A percentile compares a stretch with the other conserved stretches of the same genome.
These are phyloP conservation scores for Archilochus colubris DNA, from an alignment of 2,113 vertebrate genomes.

Conservation along the genomic window DNA sequence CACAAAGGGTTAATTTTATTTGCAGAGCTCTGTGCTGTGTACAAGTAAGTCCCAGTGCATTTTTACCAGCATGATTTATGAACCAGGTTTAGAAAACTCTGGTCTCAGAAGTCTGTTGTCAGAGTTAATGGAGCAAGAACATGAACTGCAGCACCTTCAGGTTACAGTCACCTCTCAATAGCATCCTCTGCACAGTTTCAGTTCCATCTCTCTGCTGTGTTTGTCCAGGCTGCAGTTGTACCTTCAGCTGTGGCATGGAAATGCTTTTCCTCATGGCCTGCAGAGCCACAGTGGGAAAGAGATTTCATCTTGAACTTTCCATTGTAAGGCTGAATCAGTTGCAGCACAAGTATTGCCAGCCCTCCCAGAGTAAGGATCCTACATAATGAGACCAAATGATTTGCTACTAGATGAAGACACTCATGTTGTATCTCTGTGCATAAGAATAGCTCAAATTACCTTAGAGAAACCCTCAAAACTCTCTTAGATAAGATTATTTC, in stretches of 20 bases:
- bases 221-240: background rate
- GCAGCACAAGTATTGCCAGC: background rate
- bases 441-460: background rate
- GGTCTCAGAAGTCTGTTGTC: constrained; percentile 17
- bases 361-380: background rate
- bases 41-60: background rate
- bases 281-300: background rate
- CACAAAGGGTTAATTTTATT: constrained; percentile 10
- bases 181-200: background rate
- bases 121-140: constrained; percentile 45
- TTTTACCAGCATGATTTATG: constrained; percentile 30
- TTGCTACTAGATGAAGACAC: background rate
- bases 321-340: background rate
- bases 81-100: constrained; percentile 13
- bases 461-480: background rate
- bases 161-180: background rate
- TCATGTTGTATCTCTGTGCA: background rate
- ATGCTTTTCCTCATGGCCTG: background rate
- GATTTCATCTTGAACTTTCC: background rate
- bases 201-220: background rate
- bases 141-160: constrained; percentile 22
- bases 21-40: background rate
- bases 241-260: background rate
- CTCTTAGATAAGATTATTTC: background rate
- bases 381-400: background rate